Conservation (phyloP, 2,888 invertebrate genomes). For the Perdita meconis region DNA sequence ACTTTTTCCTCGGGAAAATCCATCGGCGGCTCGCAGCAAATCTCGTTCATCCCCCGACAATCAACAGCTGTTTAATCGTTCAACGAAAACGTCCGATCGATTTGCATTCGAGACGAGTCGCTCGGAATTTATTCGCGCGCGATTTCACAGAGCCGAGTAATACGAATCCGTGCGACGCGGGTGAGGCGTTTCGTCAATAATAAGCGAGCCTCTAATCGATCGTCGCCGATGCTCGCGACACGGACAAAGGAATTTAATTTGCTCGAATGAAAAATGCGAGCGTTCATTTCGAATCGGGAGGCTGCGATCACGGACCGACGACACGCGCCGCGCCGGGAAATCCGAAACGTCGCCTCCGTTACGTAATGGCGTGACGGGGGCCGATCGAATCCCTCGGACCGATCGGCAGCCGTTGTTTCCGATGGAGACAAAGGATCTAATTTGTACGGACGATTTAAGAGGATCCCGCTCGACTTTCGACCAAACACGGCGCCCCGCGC, state of each 20-base stretch:
- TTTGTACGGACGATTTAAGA: slow-evolving; percentile 23
- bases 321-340: slow-evolving; percentile 43
- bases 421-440: slow-evolving; percentile 19
- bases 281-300: slow-evolving; percentile 19
- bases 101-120: slow-evolving; percentile 18
- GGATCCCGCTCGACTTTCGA: too few species aligned
- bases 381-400: slow-evolving; percentile 30
- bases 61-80: slow-evolving; percentile 10
- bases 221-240: slow-evolving; percentile 46
- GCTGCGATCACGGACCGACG: slow-evolving; percentile 16
- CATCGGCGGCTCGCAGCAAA: background rate
- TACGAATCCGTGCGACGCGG: slow-evolving; percentile 6
- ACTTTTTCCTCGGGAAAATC: background rate
- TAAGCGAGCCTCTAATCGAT: slow-evolving; percentile 52
- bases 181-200: slow-evolving; percentile 39
- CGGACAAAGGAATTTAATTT: slow-evolving; percentile 58
- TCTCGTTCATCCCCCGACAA: background rate
- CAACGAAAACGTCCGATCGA: slow-evolving; percentile 17
- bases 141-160: slow-evolving; percentile 44
- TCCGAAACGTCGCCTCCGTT: slow-evolving; percentile 54
- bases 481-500: too few species aligned
- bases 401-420: slow-evolving; percentile 32
- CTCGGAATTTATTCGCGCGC: slow-evolving; percentile 28
- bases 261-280: slow-evolving; percentile 54
- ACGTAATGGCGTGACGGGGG: slow-evolving; percentile 37